Base-by-base conservation (phyloP, 2,888 invertebrate genomes). In the Strigamia crassipes region DNA sequence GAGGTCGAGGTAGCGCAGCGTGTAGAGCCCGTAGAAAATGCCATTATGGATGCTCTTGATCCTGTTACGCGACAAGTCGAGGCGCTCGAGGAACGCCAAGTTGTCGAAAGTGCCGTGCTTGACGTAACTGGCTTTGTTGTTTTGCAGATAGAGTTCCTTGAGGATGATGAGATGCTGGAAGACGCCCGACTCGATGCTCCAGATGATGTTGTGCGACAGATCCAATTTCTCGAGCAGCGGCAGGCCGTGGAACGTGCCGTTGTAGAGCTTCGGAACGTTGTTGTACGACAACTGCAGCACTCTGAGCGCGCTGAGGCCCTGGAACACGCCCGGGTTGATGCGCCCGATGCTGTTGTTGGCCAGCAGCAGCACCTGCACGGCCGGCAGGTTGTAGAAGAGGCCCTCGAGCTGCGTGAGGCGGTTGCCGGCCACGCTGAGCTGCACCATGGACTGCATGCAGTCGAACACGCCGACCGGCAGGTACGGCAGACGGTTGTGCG, bases 131-230 rank as follows among this genome's bases (percentile, higher is more conserved):
- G 85, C 83, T 15, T 79, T 79, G 78, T 85, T 85, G 81, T 84
- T 82, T 21, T 83, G 84, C 79, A 85, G 66, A 86, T 94, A 93
- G 0, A 95, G 87, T 84, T 92, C 93, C 87, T 95, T 93, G 66
- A 96, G 87, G 46, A 83, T 80, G 66, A 31, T n/a, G 41, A 82
- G 41, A 42, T 79, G 73, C 12, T 81, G 66, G 31, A 83, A 81
- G 6, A 81, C 73, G 41, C 79, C 81, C 15, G 78, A 9, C 27
- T 82, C 82, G 10, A 83, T 23, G 41, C 79, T 21, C 13, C 21
- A 23, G 15, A 83, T 81, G 23, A 78, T 38, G 82, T 89, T 91
- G 5, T 93, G 92, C 15, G 83, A 83, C 78, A 83, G 1, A 80
- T 83, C 83, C 21, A 83, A 77, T 27, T 31, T 80, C 41, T 83